phyloP scores from a whole-genome alignment of 2,797 vertebrate species.

The Eidolon dupreanum region DNA sequence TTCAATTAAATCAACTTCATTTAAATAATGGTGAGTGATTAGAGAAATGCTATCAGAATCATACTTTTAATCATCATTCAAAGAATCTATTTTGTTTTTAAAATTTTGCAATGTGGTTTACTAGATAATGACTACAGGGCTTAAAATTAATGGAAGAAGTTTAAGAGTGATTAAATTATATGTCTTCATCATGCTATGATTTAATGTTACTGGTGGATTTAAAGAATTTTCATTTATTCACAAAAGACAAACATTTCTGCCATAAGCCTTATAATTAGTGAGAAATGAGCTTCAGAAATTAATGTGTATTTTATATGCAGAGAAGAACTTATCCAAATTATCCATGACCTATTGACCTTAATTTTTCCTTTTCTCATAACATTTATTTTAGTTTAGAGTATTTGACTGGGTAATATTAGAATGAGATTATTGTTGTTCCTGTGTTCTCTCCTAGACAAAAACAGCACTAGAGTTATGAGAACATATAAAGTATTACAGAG shows the following conservation, averaged over 20 bases:
- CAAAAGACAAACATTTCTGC: background rate
- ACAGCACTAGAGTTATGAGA: background rate
- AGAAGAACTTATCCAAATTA: background rate
- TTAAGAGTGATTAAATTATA: slow-evolving; percentile 67
- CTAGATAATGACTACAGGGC: slow-evolving; percentile 68
- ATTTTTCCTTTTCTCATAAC: background rate
- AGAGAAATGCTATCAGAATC: slow-evolving; percentile 80
- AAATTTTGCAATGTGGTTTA: slow-evolving; percentile 55
- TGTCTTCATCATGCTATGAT: slow-evolving; percentile 56
- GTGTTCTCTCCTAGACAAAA: background rate
- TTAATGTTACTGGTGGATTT: slow-evolving; percentile 44
- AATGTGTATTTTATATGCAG: background rate
- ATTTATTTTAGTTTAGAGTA: slow-evolving; percentile 18
- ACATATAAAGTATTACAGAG: background rate
- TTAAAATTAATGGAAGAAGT: slow-evolving; percentile 76
- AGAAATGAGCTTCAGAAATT: slow-evolving; percentile 6
- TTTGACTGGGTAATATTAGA: background rate
- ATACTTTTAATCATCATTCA: slow-evolving; percentile 76
- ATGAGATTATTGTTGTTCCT: background rate
- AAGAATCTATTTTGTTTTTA: slow-evolving; percentile 63
- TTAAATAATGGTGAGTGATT: slow-evolving; percentile 83
- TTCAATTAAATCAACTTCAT: slow-evolving; percentile 85
- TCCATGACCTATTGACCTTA: background rate
- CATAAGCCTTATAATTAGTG: slow-evolving; percentile 9
- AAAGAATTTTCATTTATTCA: slow-evolving; percentile 65